Evolutionary conservation across 2,888 invertebrate species (phyloP).

Genomic region (Molorchus minor): DNA sequence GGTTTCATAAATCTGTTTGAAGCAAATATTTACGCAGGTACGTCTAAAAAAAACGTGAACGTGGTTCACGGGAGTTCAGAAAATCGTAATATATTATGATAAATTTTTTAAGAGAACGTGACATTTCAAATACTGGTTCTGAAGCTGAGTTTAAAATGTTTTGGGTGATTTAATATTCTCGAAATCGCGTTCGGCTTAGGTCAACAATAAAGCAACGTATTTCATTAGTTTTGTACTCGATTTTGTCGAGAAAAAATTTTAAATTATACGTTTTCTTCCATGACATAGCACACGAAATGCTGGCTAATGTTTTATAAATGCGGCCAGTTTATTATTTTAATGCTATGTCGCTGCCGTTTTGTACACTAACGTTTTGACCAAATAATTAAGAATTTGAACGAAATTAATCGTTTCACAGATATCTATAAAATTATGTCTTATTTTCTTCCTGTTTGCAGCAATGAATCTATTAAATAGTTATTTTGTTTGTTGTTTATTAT

Average conservation of each 20-base stretch:
- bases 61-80: slow-evolving; percentile 13
- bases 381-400: too few species aligned
- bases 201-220: neutral
- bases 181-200: neutral
- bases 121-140: slow-evolving; percentile 10
- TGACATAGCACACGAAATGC: neutral
- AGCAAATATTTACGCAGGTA: slow-evolving; percentile 12
- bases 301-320: neutral
- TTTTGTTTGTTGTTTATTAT: slow-evolving; percentile 4
- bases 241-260: neutral
- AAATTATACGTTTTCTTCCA: neutral
- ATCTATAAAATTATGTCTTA: too few species aligned
- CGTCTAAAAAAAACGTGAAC: slow-evolving; percentile 7
- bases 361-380: too few species aligned
- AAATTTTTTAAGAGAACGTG: slow-evolving; percentile 1
- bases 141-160: neutral
- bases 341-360: too few species aligned
- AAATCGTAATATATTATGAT: slow-evolving; percentile 3
- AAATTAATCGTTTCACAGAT: too few species aligned
- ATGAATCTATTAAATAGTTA: too few species aligned
- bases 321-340: neutral
- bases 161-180: neutral
- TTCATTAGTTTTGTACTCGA: neutral
- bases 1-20: slow-evolving; percentile 11
- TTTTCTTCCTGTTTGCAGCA: too few species aligned